phyloP scores from a whole-genome alignment of 1,140 invertebrate species.

The Copidosoma floridanum region DNA sequence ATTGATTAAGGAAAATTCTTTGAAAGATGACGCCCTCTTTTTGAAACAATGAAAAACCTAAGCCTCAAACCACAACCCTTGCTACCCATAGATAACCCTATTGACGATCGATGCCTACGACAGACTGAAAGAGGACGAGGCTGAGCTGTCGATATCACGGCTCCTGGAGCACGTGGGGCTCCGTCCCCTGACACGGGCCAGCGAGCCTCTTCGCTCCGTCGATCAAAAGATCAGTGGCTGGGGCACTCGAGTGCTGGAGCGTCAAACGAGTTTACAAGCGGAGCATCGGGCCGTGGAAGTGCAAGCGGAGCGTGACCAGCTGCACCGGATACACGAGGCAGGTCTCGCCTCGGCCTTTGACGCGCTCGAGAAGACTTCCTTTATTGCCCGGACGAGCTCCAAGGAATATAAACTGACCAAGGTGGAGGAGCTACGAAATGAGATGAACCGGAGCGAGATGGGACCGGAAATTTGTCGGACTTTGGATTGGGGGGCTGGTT shows the following conservation, averaged over 20 bases:
- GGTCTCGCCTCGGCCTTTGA: slow-evolving; percentile 29
- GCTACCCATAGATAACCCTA: not conserved
- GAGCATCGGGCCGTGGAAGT: slow-evolving; percentile 13
- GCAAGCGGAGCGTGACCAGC: slow-evolving; percentile 27
- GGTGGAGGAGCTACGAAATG: too few relatives aligned
- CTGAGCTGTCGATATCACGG: not conserved
- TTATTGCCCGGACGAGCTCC: slow-evolving; percentile 35
- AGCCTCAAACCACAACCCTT: too few relatives aligned
- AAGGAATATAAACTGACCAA: slow-evolving; percentile 28
- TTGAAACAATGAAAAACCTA: too few relatives aligned
- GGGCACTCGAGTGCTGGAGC: slow-evolving; percentile 26
- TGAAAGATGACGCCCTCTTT: too few relatives aligned
- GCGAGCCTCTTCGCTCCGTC: not conserved
- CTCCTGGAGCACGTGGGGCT: not conserved
- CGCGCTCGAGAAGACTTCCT: slow-evolving; percentile 35
- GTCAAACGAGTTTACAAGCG: slow-evolving; percentile 30
- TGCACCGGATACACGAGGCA: slow-evolving; percentile 34
- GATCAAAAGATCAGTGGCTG: slow-evolving; percentile 19
- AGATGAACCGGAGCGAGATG: not conserved
- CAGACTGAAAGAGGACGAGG: not conserved
- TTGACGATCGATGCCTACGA: not conserved
- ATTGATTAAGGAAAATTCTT: too few relatives aligned
- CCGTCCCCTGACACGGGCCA: slow-evolving; percentile 10
- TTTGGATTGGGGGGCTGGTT: slow-evolving; percentile 27
- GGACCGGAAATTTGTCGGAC: slow-evolving; percentile 19